Evolutionary conservation across 2,113 vertebrate genomes (phyloP), one percentile per base, ranked within the genome.

Genomic region (Donacobius atricapilla): DNA sequence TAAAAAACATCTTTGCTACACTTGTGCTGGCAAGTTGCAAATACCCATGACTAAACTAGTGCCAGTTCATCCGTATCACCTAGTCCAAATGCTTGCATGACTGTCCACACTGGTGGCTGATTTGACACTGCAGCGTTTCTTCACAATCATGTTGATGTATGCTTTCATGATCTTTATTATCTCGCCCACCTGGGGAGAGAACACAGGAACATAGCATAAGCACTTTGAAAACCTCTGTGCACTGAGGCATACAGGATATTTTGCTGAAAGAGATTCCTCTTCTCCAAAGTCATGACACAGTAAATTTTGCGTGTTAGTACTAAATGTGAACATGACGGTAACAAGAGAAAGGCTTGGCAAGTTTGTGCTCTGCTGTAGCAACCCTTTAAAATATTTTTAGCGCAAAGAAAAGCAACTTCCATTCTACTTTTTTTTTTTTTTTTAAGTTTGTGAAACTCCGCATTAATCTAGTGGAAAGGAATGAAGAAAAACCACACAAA

Each of bases 141-240:
- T 99, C 97, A 99, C 99, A 0, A 99, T 99, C 98, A 98, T 99
- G 98, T 99, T 99, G 95, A 99, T 99, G 97, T 99, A 99, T 10
- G 99, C 99, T 97, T 99, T 99, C 99, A 99, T 99, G 95, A 99
- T 99, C 97, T 99, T 99, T 61, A 99, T 98, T 96, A 99, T 99
- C 97, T 99, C 99, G 0, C 98, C 98, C 51, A 99, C 99, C 99
- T 99, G 92, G 25, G 73, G 54, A 78, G 48, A 91, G 61, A 94
- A 60, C 69, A 93, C 13, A 92, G 7, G 15, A 65, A 75, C 19
- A 69, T 31, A 78, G 23, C 27, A 42, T 65, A 42, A 72, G 45
- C 58, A 90, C 31, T 57, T 33, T 15, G 60, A 78, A 81, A 83
- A 81, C 7, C 11, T 31, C 42, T n/a, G 50, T n/a, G 22, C 53